phyloP scores from a whole-genome alignment of 2,888 invertebrate species.

The Hydropsyche betteni region DNA sequence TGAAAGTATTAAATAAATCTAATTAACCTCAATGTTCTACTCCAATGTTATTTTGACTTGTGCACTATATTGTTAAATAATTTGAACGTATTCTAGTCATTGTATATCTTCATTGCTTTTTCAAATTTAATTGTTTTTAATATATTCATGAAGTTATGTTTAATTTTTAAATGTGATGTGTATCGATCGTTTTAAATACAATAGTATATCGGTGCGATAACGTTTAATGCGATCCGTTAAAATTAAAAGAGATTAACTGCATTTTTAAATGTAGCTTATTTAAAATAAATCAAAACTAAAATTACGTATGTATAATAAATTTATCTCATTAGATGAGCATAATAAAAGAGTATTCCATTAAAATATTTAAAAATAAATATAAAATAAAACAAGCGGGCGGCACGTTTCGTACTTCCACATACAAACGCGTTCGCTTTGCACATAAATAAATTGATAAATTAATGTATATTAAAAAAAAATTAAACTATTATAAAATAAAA shows the following conservation, averaged over 20 bases:
- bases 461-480: constrained; percentile 15
- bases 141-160: neutral
- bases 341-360: constrained; percentile 14
- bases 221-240: constrained; percentile 25
- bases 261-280: constrained; percentile 14
- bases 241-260: constrained; percentile 14
- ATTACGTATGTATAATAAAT: neutral
- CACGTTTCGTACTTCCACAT: neutral
- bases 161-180: neutral
- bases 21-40: neutral
- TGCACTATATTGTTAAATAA: constrained; percentile 20
- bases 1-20: too few relatives aligned
- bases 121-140: neutral
- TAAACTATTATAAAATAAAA: constrained; percentile 11
- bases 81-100: constrained; percentile 37
- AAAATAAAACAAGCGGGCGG: constrained; percentile 13
- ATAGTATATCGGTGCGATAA: constrained; percentile 9
- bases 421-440: constrained; percentile 1
- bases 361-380: constrained; percentile 4
- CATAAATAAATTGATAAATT: constrained; percentile 2
- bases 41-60: neutral
- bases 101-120: neutral
- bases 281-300: constrained; percentile 21
- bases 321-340: neutral
- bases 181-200: neutral